Percentiles rank a stretch among this genome's conserved stretches.
Conservation (phyloP, 2,113 vertebrate genomes). For the Dicentrarchus labrax region DNA sequence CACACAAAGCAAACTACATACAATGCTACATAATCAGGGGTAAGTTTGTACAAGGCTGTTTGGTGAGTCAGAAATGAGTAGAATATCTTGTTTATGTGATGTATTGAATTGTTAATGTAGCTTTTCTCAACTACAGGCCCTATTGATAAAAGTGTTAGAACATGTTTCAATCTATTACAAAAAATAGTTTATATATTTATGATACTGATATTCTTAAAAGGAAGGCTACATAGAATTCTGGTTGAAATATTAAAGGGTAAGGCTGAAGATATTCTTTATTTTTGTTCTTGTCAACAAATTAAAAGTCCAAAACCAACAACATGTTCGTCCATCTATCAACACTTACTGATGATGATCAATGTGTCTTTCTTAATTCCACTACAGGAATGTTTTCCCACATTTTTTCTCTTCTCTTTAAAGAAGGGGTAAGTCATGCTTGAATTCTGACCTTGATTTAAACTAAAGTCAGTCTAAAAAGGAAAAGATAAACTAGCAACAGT, state of each 20-base stretch:
- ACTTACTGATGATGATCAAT: background rate
- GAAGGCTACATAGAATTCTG: background rate
- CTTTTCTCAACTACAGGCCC: background rate
- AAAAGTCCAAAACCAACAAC: background rate
- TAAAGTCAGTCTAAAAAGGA: conserved; percentile 19
- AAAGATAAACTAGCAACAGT: conserved; percentile 17
- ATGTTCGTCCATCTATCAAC: background rate
- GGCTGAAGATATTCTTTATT: background rate
- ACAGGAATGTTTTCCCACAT: conserved; percentile 4
- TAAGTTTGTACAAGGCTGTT: background rate
- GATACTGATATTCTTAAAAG: background rate
- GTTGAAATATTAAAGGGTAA: background rate
- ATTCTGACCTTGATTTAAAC: conserved; percentile 35
- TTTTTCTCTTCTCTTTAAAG: background rate
- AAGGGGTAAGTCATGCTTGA: conserved; percentile 6
- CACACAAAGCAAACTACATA: conserved; percentile 33
- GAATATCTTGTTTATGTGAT: conserved; percentile 4
- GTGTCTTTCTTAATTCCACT: background rate
- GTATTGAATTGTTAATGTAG: background rate
- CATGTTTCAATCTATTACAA: background rate
- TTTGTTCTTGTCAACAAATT: background rate
- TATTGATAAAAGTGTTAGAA: background rate
- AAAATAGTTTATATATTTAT: background rate
- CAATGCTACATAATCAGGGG: background rate
- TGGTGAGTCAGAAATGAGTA: background rate